phyloP scores from a whole-genome alignment of 2,888 invertebrate genomes.

The Volucella inanis region DNA sequence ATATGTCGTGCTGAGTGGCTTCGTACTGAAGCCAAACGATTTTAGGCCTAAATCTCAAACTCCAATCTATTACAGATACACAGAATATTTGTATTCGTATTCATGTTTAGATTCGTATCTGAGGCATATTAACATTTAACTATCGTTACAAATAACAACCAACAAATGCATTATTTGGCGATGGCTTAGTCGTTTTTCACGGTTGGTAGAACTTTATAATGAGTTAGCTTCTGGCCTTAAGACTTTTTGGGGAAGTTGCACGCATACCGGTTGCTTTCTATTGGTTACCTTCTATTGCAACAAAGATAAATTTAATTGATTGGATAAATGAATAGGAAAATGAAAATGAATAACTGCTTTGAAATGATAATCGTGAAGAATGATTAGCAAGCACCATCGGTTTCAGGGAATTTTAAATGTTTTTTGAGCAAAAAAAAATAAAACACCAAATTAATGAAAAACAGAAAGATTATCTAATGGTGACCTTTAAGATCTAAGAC shows the following conservation, averaged over 20 bases:
- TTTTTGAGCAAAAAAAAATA: not conserved
- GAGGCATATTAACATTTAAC: not conserved
- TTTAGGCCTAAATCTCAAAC: conserved; percentile 2
- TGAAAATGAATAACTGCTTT: conserved; percentile 14
- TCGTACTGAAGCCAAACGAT: not conserved
- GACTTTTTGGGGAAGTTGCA: conserved; percentile 1
- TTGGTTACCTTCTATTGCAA: conserved; percentile 36
- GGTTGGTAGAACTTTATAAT: conserved; percentile 53
- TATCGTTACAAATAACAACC: not conserved
- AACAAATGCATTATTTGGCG: conserved; percentile 39
- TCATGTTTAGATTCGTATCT: not conserved
- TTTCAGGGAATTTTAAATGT: not conserved
- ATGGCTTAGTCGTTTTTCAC: conserved; percentile 1
- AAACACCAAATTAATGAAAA: not conserved
- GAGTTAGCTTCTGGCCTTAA: conserved; percentile 33
- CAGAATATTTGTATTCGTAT: too few relatives aligned
- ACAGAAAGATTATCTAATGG: too few relatives aligned
- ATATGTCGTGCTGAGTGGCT: not conserved
- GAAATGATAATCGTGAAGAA: not conserved
- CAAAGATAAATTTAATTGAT: conserved; percentile 10
- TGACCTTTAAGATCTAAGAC: too few relatives aligned
- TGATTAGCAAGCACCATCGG: not conserved
- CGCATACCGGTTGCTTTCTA: conserved; percentile 4
- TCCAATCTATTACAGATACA: conserved; percentile 1
- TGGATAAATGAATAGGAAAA: not conserved